Evolutionary conservation across 23 tunicate genomes (phyloP), one percentile per base, ranked within the genome.

Genomic region (Clavelina lepadiformis): DNA sequence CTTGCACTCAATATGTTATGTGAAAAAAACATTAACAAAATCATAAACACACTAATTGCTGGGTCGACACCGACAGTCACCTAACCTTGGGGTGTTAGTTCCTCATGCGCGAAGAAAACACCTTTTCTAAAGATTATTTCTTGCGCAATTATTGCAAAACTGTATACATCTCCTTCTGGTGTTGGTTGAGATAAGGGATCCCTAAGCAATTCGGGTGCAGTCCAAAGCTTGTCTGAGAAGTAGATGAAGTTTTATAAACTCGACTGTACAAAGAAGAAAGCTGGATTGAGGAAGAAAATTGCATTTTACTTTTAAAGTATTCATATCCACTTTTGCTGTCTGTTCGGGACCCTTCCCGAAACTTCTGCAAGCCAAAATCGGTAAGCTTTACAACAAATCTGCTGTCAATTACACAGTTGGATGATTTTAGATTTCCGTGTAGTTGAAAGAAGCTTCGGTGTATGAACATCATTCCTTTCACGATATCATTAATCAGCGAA

Each of bases 111-210:
- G 69, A 80, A 81, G 45, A 94, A 94, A 5, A 82, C 91, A 31
- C 95, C 99, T 75, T 71, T 77, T 54, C 99, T 58, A 61, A 52
- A 94, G 22, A 94, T 31, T 26, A 94, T 86, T 67, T 94, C 99
- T 76, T 94, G 99, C 0, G 55, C 83, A 8, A 94, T 61, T 30
- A 94, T 86, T 3, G 91, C 99, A 61, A 86, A 94, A 49, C 95
- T 83, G 64, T 89, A 89, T 1, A 75, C 79, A 46, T 89, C 97
- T 2, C 83, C 97, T 51, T 89, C 76, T 49, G 63, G 83, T 53
- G 83, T 81, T 46, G 76, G 83, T 0, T 61, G 35, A n/a, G 38
- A 36, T 1, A 29, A 22, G 22, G 59, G 60, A 30, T 28, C 27
- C 6, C 97, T 59, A 15, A 89, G 70, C 11, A 81, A 47, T 33